phyloP scores from a whole-genome alignment of 2,113 vertebrate species.

The Callopanchax toddi region DNA sequence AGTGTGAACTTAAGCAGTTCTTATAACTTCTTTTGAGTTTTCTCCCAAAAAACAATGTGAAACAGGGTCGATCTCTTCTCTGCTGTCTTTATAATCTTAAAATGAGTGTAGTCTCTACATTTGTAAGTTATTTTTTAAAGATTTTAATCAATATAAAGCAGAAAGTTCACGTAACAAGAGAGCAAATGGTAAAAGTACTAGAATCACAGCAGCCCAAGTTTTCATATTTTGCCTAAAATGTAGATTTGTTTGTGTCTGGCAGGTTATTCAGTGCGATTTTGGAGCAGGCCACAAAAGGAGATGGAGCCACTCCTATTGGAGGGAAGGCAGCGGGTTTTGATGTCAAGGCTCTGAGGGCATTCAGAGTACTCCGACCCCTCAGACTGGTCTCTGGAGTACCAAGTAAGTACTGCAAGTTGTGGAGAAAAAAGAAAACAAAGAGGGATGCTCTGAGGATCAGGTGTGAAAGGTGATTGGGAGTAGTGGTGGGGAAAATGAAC shows the following conservation, averaged over 20 bases:
- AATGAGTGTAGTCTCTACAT: background rate
- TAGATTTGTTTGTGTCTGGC: conserved; percentile 36
- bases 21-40: conserved; percentile 30
- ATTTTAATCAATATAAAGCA: background rate
- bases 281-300: conserved; percentile 98
- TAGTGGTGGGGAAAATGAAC: conserved; percentile 24
- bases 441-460: conserved; percentile 44
- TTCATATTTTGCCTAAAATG: conserved; percentile 8
- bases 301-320: conserved; percentile 92
- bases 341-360: conserved; percentile 96
- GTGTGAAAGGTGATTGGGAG: conserved; percentile 53
- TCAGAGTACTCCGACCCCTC: conserved; percentile 94
- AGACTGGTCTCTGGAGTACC: conserved; percentile 97
- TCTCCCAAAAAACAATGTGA: conserved; percentile 9
- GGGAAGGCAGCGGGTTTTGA: conserved; percentile 97
- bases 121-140: background rate
- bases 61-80: background rate
- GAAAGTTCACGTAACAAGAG: too few relatives aligned
- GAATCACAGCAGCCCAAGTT: too few relatives aligned
- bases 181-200: too few relatives aligned
- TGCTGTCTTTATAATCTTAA: too few relatives aligned
- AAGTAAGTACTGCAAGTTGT: conserved; percentile 84
- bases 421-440: background rate
- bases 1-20: conserved; percentile 31
- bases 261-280: conserved; percentile 99